Base-by-base conservation (phyloP, 2,888 invertebrate species). In the Cotesia congregata region DNA sequence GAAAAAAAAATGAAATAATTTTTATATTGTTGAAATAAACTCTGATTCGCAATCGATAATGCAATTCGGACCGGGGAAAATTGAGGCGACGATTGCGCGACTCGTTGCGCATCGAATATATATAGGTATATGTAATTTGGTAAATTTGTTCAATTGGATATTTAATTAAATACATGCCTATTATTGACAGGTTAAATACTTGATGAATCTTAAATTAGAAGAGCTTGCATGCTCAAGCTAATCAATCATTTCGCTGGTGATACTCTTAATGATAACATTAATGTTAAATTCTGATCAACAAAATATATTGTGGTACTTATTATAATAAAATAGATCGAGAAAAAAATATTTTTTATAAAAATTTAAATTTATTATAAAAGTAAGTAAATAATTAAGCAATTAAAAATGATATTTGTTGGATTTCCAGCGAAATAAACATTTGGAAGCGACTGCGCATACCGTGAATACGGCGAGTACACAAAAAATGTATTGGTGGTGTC, bases 1-100 rank as follows among this genome's bases (percentile, higher is more conserved):
- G 17, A 59, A 59, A 59, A 62, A 15, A 30, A 30, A 30, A 30
- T 3, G 30, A 30, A 30, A 30, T 30, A 30, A 30, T 30, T 30
- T 30, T 30, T 30, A 50, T 50, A 50, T 12, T 50, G 9, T 50
- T 50, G 65, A 65, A 38, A 65, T 65, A 38, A 65, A 65, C 30
- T 38, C 30, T 65, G 77, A 77, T 77, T 77, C 74, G 74, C 70
- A 77, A 77, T 77, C 77, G 74, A 77, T 77, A 77, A 77, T 77
- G 77, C 77, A 77, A 77, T 77, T 77, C 73, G 69, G 73, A 65
- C 73, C 64, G 68, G 76, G 77, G 64, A 77, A 77, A 77, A 67
- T 76, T 74, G 69, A 60, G 20, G 50, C 68, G 30, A 77, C 77
- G 77, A 74, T 77, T 77, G 77, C 74, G 74, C 77, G 77, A 73